These are phyloP conservation scores for Junonia oenone DNA, from an alignment of 2,888 invertebrate species.

Conservation along the genomic window DNA sequence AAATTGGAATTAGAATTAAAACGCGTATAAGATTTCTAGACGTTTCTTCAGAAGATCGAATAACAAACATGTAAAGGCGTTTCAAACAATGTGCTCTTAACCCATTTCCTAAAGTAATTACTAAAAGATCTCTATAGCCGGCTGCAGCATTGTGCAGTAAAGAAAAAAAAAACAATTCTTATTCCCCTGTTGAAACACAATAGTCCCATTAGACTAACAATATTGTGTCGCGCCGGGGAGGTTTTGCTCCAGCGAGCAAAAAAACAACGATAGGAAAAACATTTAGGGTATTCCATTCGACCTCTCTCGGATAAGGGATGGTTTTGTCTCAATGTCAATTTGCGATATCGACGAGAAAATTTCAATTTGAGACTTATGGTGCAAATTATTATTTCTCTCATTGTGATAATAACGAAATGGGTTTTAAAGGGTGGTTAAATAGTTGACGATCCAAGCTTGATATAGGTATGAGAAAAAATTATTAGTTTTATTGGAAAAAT, in stretches of 20 bases:
- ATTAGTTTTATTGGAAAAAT: no score
- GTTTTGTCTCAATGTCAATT: not conserved
- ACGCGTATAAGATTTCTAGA: no score
- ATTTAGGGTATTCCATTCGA: not conserved
- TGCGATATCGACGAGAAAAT: not conserved
- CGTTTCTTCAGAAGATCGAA: no score
- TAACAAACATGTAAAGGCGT: not conserved
- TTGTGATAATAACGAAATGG: not conserved
- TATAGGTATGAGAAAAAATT: no score
- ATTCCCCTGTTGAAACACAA: constrained; percentile 6
- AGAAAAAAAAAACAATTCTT: constrained; percentile 3
- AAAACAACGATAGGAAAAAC: not conserved
- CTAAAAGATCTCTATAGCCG: not conserved
- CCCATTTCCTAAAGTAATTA: constrained; percentile 2
- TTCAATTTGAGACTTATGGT: not conserved
- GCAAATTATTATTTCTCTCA: not conserved
- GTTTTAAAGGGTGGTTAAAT: no score
- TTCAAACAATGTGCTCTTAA: not conserved
- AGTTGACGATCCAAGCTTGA: no score
- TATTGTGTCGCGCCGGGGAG: constrained; percentile 1
- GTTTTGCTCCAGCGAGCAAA: not conserved
- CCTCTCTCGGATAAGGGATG: not conserved
- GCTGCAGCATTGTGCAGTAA: not conserved
- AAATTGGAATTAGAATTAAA: no score
- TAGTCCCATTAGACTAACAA: constrained; percentile 7